A percentile compares a stretch with the other conserved stretches of the same genome.
Conservation (phyloP, 2,888 invertebrate species). For the Bellardia pandia region DNA sequence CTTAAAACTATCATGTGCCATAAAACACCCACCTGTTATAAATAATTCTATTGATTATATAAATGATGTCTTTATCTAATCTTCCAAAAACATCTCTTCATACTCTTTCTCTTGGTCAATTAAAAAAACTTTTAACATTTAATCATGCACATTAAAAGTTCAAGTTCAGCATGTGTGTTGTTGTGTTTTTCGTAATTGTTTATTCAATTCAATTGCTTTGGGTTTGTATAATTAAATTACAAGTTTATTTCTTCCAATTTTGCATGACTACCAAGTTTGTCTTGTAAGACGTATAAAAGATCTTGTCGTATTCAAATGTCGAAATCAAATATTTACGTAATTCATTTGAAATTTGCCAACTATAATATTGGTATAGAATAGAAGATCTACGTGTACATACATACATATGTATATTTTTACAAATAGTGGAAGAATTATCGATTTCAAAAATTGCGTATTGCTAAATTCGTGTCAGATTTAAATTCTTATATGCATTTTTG, state of each 20-base stretch:
- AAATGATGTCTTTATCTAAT: conserved; percentile 1
- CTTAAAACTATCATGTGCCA: not conserved
- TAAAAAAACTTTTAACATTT: conserved; percentile 32
- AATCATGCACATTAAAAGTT: conserved; percentile 41
- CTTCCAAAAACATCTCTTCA: not conserved
- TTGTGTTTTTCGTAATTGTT: conserved; percentile 12
- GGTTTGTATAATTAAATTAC: conserved; percentile 18
- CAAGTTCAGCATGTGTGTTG: conserved; percentile 45
- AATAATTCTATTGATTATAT: not conserved
- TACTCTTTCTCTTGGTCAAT: not conserved
- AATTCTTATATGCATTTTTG: conserved; percentile 11
- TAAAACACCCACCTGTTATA: not conserved
- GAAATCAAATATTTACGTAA: conserved; percentile 51
- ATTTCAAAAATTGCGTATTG: conserved; percentile 27
- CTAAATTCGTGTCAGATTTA: conserved; percentile 17
- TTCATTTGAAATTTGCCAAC: conserved; percentile 11
- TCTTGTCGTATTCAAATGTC: conserved; percentile 30
- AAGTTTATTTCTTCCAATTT: conserved; percentile 37
- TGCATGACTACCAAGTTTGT: conserved; percentile 21
- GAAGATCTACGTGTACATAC: no score
- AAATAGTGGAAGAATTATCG: not conserved
- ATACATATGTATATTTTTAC: not conserved
- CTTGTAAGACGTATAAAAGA: not conserved
- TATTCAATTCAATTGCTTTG: conserved; percentile 17
- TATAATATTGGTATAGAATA: no score